Evolutionary conservation across 2,113 vertebrate genomes (phyloP), one percentile per base, ranked within the genome.

Genomic region (Phylloscopus trochiloides): DNA sequence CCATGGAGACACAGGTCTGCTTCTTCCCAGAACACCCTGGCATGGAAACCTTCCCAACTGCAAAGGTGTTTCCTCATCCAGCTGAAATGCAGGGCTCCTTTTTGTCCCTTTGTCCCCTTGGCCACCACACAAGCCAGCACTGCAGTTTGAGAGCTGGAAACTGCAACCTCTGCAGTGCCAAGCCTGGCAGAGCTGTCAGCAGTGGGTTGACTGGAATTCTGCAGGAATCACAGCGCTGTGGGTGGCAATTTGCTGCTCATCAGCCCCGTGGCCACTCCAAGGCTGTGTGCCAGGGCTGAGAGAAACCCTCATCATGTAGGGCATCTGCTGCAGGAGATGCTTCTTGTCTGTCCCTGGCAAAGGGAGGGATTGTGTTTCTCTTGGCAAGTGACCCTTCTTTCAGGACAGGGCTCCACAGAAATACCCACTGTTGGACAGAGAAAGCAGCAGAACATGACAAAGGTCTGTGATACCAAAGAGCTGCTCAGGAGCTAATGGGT

Each of bases 371-470:
- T 51, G 34, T 17, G 70, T 65, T 92, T 50, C 67, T 68, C 52
- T 54, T 31, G 29, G 26, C 32, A 63, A 91, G 42, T 2, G 7
- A n/a, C 40, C 54, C 38, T 70, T 57, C 40, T 32, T 78, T 72
- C 85, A 65, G 81, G 81, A 75, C 21, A 78, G 43, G 42, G 28
- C 25, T 86, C 57, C 61, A 45, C 50, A 83, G 66, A 85, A 90
- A 90, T 13, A n/a, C 19, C 36, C 10, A 6, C 52, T 67, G 36
- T 3, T n/a, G 74, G 45, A 34, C 28, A 63, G 31, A 71, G 50
- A 28, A 78, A 82, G 59, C 17, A 59, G 62, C 78, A 90, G 29
- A 79, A 61, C 2, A 0, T 11, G 38, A 19, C 38, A 81, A 16
- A 43, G 11, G n/a, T 47, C 32, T 55, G 51, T 50, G 50, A 21